Base-by-base conservation (phyloP, 2,888 invertebrate species). In the Panorpa germanica region DNA sequence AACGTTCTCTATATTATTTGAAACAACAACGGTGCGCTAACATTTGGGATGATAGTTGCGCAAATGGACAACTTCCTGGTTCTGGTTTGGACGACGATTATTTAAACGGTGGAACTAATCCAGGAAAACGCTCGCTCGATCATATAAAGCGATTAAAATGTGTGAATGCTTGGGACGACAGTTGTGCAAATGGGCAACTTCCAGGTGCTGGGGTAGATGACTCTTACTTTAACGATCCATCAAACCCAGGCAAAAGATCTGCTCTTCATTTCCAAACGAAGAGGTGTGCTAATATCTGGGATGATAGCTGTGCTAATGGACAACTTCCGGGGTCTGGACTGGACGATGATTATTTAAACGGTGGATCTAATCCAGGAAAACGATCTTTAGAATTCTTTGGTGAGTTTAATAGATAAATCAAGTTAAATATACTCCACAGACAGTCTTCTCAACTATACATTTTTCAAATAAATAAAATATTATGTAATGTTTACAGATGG, bases 41-140 rank as follows among this genome's bases (percentile, higher is more conserved):
- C 38, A 39, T 61, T 49, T 61, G 62, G 51, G 64, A 63, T 38
- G 64, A 63, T 10, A 60, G 62, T 0, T 63, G 64, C 36, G 46
- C 52, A 29, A 62, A 61, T 38, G 60, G 58, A 7, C 56, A 56
- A 35, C 42, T 62, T 0, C 43, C 49, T 4, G 61, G 61, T 8
- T 49, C 62, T 28, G 61, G 60, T 52, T 42, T 41, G 3, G 57
- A 58, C 28, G 52, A 57, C 25, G 43, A 52, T 29, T 61, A 49
- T 32, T 38, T 61, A 7, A 51, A 48, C 22, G 55, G 55, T 2
- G 53, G 50, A 4, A 56, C 56, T 38, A 59, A 50, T 34, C 61
- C 61, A 2, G 58, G 57, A 14, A 61, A 60, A 40, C 55, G 57
- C n/a, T n/a, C n/a, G n/a, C n/a, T n/a, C n/a, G n/a, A n/a, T n/a